Conservation (phyloP, 2,888 invertebrate genomes). For the Blastobasis adustella region DNA sequence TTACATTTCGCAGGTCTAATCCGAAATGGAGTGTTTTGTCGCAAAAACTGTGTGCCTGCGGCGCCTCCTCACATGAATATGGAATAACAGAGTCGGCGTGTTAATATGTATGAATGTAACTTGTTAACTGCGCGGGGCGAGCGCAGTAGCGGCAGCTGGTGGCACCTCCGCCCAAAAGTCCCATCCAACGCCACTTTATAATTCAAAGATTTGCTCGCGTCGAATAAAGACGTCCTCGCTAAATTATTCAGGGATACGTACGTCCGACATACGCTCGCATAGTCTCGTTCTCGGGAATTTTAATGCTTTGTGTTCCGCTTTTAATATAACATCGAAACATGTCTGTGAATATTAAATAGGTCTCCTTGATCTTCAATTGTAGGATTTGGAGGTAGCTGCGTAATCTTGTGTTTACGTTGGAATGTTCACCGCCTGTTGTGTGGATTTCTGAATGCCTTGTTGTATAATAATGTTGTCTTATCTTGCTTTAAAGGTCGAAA, state of each 20-base stretch:
- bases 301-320: conserved; percentile 10
- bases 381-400: no score
- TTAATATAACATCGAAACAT: not conserved
- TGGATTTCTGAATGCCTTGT: no score
- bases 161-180: conserved; percentile 37
- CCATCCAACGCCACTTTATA: conserved; percentile 54
- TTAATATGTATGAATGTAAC: conserved; percentile 69
- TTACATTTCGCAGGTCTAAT: no score
- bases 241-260: conserved; percentile 51
- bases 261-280: conserved; percentile 7
- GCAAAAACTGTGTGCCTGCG: conserved; percentile 9
- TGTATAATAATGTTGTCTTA: no score
- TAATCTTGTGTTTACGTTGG: no score
- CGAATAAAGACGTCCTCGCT: conserved; percentile 51
- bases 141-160: conserved; percentile 22
- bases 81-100: conserved; percentile 44
- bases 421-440: no score
- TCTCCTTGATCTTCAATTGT: no score
- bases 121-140: conserved; percentile 37
- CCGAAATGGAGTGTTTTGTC: not conserved
- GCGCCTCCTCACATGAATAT: conserved; percentile 44
- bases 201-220: conserved; percentile 64
- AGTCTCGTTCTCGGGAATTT: conserved; percentile 17
- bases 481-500: no score
- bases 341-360: not conserved